phyloP scores from a whole-genome alignment of 92 coral and sea anemone genomes.

The Pocillopora grandis region DNA sequence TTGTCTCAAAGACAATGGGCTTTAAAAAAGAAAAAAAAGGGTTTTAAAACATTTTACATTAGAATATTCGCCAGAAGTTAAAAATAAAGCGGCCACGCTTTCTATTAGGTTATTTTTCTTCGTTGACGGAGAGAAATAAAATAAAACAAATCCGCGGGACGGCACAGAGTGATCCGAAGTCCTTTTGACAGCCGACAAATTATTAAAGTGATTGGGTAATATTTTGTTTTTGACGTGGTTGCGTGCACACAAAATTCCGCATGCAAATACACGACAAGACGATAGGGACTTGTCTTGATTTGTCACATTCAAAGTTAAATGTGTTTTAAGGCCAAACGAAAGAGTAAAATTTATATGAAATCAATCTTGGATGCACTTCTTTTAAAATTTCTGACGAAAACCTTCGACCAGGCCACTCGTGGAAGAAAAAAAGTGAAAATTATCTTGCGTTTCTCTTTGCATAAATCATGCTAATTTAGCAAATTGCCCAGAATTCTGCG shows the following conservation, averaged over 20 bases:
- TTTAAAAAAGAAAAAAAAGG: background rate
- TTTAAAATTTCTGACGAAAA: background rate
- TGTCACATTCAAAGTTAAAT: background rate
- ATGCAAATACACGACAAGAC: conserved; percentile 30
- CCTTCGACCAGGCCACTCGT: background rate
- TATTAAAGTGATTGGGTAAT: background rate
- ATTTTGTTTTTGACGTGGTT: background rate
- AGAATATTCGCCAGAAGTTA: background rate
- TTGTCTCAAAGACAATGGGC: background rate
- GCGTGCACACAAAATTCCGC: conserved; percentile 16
- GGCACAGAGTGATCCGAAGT: too few species aligned
- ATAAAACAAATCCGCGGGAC: too few species aligned
- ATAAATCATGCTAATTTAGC: conserved; percentile 32
- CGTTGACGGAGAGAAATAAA: background rate
- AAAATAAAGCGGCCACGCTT: background rate
- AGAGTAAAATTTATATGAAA: background rate
- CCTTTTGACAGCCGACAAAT: too few species aligned
- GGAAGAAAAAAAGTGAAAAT: background rate
- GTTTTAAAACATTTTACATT: too few species aligned
- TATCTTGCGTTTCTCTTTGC: conserved; percentile 4
- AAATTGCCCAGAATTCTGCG: conserved; percentile 59
- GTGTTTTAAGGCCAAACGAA: background rate
- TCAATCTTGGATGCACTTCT: background rate
- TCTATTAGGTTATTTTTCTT: background rate
- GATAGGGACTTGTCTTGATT: background rate